Conservation (phyloP, 2,888 invertebrate species). For the Heliconius cydno region DNA sequence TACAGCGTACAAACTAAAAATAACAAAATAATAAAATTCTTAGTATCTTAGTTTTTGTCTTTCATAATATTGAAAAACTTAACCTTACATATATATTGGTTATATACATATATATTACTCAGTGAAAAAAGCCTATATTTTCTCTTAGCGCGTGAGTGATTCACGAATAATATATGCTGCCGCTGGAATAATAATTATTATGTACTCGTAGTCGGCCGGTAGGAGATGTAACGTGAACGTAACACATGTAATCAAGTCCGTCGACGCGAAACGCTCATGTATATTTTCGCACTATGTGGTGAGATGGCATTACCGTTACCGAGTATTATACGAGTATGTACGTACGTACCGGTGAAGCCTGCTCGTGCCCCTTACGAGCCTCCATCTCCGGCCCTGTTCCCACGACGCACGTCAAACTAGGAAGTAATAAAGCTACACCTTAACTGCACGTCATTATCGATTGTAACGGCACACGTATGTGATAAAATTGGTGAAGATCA, state of each 20-base stretch:
- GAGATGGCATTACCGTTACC: conserved; percentile 49
- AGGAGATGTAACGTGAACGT: conserved; percentile 37
- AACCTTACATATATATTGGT: neutral
- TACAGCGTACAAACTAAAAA: no score
- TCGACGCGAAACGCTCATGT: conserved; percentile 36
- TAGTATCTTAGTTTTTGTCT: no score
- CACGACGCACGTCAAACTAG: conserved; percentile 70
- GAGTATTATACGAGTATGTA: conserved; percentile 30
- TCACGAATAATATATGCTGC: conserved; percentile 12
- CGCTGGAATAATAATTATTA: conserved; percentile 36
- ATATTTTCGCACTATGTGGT: conserved; percentile 39
- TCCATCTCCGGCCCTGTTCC: conserved; percentile 79
- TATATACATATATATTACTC: no score
- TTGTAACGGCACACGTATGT: conserved; percentile 74
- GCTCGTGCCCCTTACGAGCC: conserved; percentile 75
- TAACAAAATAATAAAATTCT: no score
- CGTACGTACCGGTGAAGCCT: conserved; percentile 39
- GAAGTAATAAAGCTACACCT: conserved; percentile 82
- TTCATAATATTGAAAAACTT: no score
- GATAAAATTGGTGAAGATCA: conserved; percentile 72
- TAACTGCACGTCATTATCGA: conserved; percentile 81
- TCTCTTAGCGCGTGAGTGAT: conserved; percentile 6
- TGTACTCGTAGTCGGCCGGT: conserved; percentile 33
- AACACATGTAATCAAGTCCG: conserved; percentile 43
- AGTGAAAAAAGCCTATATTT: neutral